Percentiles rank a stretch among this genome's conserved stretches.
These are phyloP conservation scores for Acleris emargana DNA, from an alignment of 2,888 invertebrate genomes.

Conservation along the genomic window DNA sequence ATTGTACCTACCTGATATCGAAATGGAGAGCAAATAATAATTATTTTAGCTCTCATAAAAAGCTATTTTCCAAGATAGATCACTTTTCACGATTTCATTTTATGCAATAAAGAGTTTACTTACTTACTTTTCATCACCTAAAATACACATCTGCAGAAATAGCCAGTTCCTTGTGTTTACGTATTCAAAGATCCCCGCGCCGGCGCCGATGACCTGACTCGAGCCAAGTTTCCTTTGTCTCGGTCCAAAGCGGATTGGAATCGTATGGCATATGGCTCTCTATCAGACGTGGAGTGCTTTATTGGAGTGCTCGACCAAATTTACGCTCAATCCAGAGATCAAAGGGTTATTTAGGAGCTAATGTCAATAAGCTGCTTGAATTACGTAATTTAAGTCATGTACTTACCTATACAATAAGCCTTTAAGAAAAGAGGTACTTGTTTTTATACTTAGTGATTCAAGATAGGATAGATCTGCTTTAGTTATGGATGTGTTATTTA, in stretches of 20 bases:
- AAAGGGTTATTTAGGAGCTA: conserved; percentile 6
- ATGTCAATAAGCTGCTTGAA: neutral
- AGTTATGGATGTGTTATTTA: too few species aligned
- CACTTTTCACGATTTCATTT: too few species aligned
- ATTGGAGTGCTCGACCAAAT: conserved; percentile 44
- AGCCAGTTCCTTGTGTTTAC: conserved; percentile 22
- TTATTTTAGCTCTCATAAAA: too few species aligned
- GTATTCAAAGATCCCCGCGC: conserved; percentile 35
- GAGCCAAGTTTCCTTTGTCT: conserved; percentile 71
- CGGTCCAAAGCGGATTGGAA: conserved; percentile 64
- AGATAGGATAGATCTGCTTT: too few species aligned
- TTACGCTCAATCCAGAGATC: conserved; percentile 17
- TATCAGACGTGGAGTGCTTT: conserved; percentile 60
- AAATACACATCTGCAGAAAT: conserved; percentile 8
- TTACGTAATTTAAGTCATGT: too few species aligned
- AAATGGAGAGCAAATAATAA: too few species aligned
- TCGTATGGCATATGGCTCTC: conserved; percentile 51
- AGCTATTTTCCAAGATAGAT: too few species aligned
- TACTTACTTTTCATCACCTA: neutral
- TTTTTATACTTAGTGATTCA: too few species aligned
- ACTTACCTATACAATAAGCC: too few species aligned
- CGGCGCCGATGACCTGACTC: conserved; percentile 55
- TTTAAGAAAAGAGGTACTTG: too few species aligned
- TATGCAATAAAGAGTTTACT: too few species aligned
- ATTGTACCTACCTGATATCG: too few species aligned